These are phyloP conservation scores for Phyllostomus hastatus DNA, from an alignment of 2,113 vertebrate species.

Conservation along the genomic window DNA sequence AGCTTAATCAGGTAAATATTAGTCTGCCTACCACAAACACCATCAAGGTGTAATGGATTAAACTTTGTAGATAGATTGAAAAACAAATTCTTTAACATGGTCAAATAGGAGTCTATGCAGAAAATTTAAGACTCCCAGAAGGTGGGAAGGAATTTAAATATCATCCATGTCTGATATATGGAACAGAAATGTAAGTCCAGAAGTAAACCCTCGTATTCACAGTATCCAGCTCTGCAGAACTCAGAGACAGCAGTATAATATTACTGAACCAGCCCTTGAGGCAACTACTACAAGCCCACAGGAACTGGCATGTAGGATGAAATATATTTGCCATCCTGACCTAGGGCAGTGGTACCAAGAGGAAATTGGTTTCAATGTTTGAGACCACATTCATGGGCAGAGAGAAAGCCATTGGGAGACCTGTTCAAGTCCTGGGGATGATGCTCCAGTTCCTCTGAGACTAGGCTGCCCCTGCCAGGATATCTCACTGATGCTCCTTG, in stretches of 20 bases:
- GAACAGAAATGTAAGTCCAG: not conserved
- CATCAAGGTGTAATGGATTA: not conserved
- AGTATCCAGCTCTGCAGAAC: not conserved
- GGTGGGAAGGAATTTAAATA: not conserved
- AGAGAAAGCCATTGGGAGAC: not conserved
- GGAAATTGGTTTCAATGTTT: not conserved
- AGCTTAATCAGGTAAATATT: not conserved
- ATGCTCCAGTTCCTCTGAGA: not conserved
- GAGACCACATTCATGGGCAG: not conserved
- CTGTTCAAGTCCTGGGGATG: not conserved
- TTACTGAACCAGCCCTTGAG: no score
- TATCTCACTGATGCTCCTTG: not conserved
- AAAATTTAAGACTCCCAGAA: not conserved
- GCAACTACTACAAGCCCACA: not conserved
- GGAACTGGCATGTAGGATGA: not conserved
- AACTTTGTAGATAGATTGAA: not conserved
- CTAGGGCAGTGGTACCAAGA: not conserved
- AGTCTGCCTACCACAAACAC: not conserved
- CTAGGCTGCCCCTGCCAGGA: not conserved
- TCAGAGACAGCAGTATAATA: not conserved
- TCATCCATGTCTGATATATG: not conserved
- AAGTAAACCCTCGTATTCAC: not conserved
- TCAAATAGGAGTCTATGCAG: not conserved
- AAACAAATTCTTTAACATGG: not conserved
- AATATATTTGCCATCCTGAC: not conserved